Base-by-base conservation (phyloP, 2,113 vertebrate species). In the Cisticola juncidis region DNA sequence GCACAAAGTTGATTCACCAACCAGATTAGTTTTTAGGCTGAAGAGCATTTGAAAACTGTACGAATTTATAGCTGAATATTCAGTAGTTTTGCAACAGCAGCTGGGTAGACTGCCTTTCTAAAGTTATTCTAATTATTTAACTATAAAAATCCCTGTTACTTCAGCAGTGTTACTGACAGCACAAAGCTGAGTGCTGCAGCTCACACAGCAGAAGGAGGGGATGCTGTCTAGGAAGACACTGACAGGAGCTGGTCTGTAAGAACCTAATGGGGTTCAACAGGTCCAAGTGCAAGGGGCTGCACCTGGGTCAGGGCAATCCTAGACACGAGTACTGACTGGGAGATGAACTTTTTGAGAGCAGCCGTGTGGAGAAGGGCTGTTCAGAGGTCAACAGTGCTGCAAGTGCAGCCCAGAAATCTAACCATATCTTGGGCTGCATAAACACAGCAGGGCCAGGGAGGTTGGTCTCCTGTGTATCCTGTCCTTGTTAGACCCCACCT, bases 121-220 rank as follows among this genome's bases (percentile, higher is more conserved):
- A 96, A 94, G 80, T 60, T 64, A 51, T 15, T 92, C 78, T 88
- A 38, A 84, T 94, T 90, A 86, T 40, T 56, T 68, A 65, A 58
- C 29, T 29, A 33, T 45, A 23, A 62, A 90, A 91, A 86, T 8
- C 1, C 4, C 53, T 73, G 12, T 58, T 61, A 76, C 70, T 94
- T 85, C 54, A 44, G 74, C 45, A 82, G 73, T 47, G 9, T 60
- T 38, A n/a, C 12, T 47, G 70, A 31, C 15, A 28, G 15, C 24
- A 53, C 9, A 8, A 45, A 40, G 24, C 47, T 60, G 38, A 53
- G 21, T 31, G 38, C 33, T 89, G 29, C 38, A 35, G 38, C 23
- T 76, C 24, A 11, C 11, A 28, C 16, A 18, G 8, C 11, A 47
- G n/a, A 45, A 74, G 53, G 24, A 40, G 45, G 26, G 28, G 23